Percentiles rank a stretch among this genome's conserved stretches.
Evolutionary conservation across 2,113 vertebrate genomes (phyloP).

Genomic region (Anser cygnoides): DNA sequence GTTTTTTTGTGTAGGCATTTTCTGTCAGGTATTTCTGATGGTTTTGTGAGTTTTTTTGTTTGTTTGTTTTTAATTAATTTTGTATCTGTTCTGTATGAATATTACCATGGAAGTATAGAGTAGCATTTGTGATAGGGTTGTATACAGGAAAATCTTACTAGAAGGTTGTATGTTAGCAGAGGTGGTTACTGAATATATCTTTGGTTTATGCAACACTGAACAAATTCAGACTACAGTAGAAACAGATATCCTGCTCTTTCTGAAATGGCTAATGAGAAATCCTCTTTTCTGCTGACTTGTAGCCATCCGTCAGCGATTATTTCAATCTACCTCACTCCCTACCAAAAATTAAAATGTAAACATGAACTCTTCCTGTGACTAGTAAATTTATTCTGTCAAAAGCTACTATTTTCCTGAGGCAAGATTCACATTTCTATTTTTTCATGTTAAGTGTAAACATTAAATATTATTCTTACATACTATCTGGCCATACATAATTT

Average conservation of each 20-base stretch:
- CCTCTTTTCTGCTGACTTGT: background rate
- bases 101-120: background rate
- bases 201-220: background rate
- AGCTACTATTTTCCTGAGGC: constrained; percentile 11
- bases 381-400: constrained; percentile 16
- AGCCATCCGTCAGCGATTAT: background rate
- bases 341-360: constrained; percentile 21
- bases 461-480: background rate
- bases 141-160: background rate
- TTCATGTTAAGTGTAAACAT: background rate
- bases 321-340: background rate
- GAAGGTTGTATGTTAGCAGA: background rate
- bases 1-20: constrained; percentile 1
- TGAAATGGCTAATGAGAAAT: constrained; percentile 9
- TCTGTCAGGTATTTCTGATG: constrained; percentile 5
- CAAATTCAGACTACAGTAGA: background rate
- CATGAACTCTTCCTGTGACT: background rate
- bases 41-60: background rate
- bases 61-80: background rate
- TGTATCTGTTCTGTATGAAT: background rate
- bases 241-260: background rate
- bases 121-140: background rate
- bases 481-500: constrained; percentile 2
- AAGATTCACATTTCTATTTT: background rate
- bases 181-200: background rate